These are phyloP conservation scores for Amblyjoppa fuscipennis DNA, from an alignment of 2,888 invertebrate species.

Conservation along the genomic window DNA sequence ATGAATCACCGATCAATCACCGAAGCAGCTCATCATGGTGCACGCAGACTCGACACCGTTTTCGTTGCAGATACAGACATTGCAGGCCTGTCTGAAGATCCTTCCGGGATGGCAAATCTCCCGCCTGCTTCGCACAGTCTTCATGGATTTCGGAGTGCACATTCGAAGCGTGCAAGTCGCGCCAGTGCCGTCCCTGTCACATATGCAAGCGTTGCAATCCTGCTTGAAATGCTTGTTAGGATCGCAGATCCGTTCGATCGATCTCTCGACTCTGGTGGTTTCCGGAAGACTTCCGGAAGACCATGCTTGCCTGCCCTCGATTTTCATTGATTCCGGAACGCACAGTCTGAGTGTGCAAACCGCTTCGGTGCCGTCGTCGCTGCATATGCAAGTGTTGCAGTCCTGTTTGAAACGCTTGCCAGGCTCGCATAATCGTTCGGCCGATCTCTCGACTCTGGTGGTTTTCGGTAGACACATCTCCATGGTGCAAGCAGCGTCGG, in stretches of 20 bases:
- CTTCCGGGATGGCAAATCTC: background rate
- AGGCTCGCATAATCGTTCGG: constrained; percentile 74
- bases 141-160: background rate
- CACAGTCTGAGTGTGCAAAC: background rate
- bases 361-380: constrained; percentile 82
- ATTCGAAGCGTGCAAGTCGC: background rate
- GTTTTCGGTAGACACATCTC: constrained; percentile 71
- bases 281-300: background rate
- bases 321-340: too few relatives aligned
- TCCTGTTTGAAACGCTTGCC: constrained; percentile 79
- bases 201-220: constrained; percentile 86
- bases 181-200: constrained; percentile 84
- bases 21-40: background rate
- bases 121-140: background rate
- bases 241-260: constrained; percentile 69
- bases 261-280: background rate
- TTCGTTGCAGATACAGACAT: background rate
- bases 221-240: constrained; percentile 79
- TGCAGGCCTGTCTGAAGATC: background rate
- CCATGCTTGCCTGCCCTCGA: too few relatives aligned
- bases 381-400: constrained; percentile 87
- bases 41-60: background rate
- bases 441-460: background rate
- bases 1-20: too few relatives aligned
- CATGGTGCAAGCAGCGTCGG: background rate